These are phyloP conservation scores for Oncorhynchus keta DNA, from an alignment of 2,113 vertebrate species.

Conservation along the genomic window DNA sequence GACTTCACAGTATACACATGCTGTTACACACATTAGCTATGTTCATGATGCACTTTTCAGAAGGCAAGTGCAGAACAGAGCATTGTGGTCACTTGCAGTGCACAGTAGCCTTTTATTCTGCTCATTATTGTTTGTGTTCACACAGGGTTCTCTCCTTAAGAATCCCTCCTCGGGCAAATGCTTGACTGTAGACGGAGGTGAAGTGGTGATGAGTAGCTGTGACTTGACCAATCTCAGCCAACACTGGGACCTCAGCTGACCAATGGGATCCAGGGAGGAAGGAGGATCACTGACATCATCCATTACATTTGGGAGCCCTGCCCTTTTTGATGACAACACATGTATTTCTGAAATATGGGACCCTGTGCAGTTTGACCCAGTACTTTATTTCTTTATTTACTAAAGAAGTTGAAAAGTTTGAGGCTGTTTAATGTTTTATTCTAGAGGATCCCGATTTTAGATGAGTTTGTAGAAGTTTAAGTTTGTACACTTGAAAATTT, in stretches of 20 bases:
- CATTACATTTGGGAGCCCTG: background rate
- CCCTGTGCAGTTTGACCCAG: background rate
- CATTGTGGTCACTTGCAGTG: too few relatives aligned
- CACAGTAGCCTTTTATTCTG: too few relatives aligned
- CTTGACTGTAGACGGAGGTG: constrained; percentile 61
- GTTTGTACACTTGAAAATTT: background rate
- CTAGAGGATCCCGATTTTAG: background rate
- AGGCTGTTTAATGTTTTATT: background rate
- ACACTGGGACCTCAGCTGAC: constrained; percentile 77
- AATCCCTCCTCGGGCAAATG: constrained; percentile 71
- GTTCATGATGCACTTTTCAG: too few relatives aligned
- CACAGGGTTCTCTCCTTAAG: constrained; percentile 72
- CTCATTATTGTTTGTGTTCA: background rate
- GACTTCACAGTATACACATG: too few relatives aligned
- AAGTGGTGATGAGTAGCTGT: constrained; percentile 68
- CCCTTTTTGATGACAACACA: too few relatives aligned
- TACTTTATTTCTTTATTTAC: background rate
- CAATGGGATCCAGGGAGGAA: background rate
- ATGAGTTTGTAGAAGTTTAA: background rate
- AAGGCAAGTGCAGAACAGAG: too few relatives aligned
- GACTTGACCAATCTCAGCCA: constrained; percentile 64
- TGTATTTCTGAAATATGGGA: background rate
- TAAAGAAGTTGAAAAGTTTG: background rate
- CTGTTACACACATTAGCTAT: too few relatives aligned
- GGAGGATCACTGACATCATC: background rate